Evolutionary conservation across 2,113 vertebrate species (phyloP).

Genomic region (Delphinus delphis): DNA sequence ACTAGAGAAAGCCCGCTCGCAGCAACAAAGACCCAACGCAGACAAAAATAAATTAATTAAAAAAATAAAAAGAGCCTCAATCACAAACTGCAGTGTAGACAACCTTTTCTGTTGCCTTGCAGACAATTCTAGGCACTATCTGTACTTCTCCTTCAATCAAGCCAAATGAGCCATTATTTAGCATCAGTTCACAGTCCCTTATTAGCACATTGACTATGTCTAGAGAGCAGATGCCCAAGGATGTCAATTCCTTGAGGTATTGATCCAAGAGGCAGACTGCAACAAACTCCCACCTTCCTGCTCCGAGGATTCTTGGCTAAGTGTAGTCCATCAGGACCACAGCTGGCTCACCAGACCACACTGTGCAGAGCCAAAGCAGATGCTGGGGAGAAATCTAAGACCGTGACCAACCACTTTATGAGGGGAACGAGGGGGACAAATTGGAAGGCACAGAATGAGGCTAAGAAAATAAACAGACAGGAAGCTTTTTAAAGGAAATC

Average conservation of each 20-base stretch:
- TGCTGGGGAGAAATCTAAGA: not conserved
- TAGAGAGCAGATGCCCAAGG: not conserved
- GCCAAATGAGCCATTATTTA: not conserved
- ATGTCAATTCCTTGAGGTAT: not conserved
- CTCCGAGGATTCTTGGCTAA: not conserved
- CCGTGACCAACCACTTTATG: not conserved
- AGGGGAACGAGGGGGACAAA: not conserved
- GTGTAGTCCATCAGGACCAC: not conserved
- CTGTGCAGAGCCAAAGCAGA: not conserved
- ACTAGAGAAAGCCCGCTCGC: no score
- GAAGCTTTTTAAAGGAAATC: slow-evolving; percentile 51
- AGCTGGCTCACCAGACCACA: not conserved
- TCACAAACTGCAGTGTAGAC: not conserved
- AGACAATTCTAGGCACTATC: not conserved
- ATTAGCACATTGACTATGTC: not conserved
- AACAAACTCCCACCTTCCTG: not conserved
- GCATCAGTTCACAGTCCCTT: not conserved
- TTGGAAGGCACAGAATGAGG: not conserved
- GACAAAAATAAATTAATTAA: not conserved
- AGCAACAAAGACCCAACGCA: no score
- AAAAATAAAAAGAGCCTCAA: not conserved
- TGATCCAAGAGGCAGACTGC: not conserved
- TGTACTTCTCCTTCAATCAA: not conserved
- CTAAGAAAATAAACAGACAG: slow-evolving; percentile 50
- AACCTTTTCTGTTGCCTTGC: not conserved